Evolutionary conservation across 2,113 vertebrate genomes (phyloP).

Genomic region (Lichenostomus cassidix): DNA sequence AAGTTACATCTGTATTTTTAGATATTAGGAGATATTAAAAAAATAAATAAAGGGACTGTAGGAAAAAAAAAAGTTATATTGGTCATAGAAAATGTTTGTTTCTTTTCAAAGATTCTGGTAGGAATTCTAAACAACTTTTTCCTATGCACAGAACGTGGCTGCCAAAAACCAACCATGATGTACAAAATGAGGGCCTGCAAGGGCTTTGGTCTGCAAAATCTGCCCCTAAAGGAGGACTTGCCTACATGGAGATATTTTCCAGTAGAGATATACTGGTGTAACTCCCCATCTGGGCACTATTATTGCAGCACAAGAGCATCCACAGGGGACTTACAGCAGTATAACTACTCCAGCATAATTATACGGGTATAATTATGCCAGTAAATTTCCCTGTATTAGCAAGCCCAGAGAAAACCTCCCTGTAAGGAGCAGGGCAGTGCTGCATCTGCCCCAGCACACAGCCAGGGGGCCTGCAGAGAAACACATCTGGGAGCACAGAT

Average conservation of each 20-base stretch:
- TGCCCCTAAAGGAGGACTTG: neutral
- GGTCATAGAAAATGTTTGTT: neutral
- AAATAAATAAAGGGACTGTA: conserved; percentile 10
- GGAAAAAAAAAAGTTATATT: neutral
- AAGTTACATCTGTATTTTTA: conserved; percentile 38
- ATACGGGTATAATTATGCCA: conserved; percentile 63
- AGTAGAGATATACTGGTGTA: neutral
- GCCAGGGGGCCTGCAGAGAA: neutral
- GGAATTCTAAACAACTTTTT: conserved; percentile 35
- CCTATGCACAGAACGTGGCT: neutral
- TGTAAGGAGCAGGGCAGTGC: neutral
- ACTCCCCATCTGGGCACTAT: conserved; percentile 47
- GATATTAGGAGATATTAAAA: conserved; percentile 26
- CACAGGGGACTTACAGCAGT: conserved; percentile 57
- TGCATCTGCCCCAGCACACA: neutral
- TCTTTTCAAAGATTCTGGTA: neutral
- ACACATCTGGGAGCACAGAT: neutral
- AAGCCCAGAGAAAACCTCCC: conserved; percentile 26
- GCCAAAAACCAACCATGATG: neutral
- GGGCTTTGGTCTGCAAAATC: neutral
- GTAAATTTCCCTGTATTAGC: conserved; percentile 67
- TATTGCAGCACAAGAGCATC: conserved; percentile 56
- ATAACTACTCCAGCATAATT: conserved; percentile 70
- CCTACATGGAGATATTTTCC: conserved; percentile 1
- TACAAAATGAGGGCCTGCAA: neutral